A percentile compares a stretch with the other conserved stretches of the same genome.
Conservation (phyloP, 2,888 invertebrate genomes). For the Drosophila tripunctata region DNA sequence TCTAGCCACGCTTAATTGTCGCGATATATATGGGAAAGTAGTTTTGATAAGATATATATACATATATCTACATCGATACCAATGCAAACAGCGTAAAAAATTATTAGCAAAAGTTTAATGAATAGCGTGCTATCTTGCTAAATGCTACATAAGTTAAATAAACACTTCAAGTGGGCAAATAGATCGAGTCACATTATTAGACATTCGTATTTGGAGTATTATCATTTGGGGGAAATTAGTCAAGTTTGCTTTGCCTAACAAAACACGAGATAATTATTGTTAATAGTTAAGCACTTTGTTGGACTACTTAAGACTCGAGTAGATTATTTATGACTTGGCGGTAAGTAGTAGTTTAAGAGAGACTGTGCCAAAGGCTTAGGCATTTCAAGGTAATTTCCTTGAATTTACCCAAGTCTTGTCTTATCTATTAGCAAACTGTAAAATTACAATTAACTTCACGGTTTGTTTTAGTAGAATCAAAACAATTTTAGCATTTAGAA, state of each 20-base stretch:
- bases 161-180: not conserved
- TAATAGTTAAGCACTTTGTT: not conserved
- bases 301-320: not conserved
- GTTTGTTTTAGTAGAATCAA: not conserved
- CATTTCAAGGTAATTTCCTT: conserved; percentile 6
- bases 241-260: not conserved
- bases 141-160: not conserved
- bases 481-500: no score
- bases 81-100: not conserved
- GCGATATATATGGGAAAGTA: not conserved
- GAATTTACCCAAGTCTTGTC: not conserved
- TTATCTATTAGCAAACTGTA: conserved; percentile 5
- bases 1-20: not conserved
- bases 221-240: not conserved
- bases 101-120: not conserved
- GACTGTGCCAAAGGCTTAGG: not conserved
- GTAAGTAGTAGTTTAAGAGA: not conserved
- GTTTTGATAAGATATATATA: not conserved
- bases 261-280: not conserved
- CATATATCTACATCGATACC: not conserved
- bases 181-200: not conserved
- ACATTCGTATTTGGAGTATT: conserved; percentile 3
- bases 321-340: conserved; percentile 6
- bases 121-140: not conserved
- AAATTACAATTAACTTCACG: not conserved